Base-by-base conservation (phyloP, 1,140 invertebrate species). In the Cherax quadricarinatus region DNA sequence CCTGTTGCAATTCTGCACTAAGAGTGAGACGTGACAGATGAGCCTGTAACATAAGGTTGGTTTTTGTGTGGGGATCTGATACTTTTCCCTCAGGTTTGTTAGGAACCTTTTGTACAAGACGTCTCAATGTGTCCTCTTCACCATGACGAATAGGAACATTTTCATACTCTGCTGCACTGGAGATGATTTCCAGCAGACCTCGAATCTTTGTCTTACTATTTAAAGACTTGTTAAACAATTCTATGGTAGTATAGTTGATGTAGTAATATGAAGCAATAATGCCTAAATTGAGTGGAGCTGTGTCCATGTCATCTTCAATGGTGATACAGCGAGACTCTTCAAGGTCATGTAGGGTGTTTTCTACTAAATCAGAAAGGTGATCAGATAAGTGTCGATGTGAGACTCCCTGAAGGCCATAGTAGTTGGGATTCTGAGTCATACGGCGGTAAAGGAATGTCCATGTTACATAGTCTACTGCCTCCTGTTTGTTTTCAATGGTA, bases 241-340 rank as follows among this genome's bases (percentile, higher is more conserved):
- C 99, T 93, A 99, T 99, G 0, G 99, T 99, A 0, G 99, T 99
- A 94, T 99, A 99, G 95, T 99, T 99, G 93, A 99, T 99, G 95
- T 99, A 99, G 95, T 99, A 99, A 95, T 99, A 99, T 0, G 99
- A 98, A 3, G 99, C 99, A 95, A 99, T 99, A 98, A 99, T 99
- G 92, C 99, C 99, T 94, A 99, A 96, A 96, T 99, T 99, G 0
- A 99, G 96, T 0, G 99, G 98, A 81, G 98, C 96, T 0, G 98
- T 98, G 95, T 99, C 99, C 97, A 99, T 99, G 92, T 99, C 99
- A 94, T 99, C 99, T 95, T 99, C 99, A 14, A 99, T 97, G 80
- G 98, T 98, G 90, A 99, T 99, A 95, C 99, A 99, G 95, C 99
- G 99, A 0, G 98, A 99, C 95, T 99, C 98, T 95, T 99, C 99